phyloP scores from a whole-genome alignment of 2,888 invertebrate species.

The Cheilosia impressa region DNA sequence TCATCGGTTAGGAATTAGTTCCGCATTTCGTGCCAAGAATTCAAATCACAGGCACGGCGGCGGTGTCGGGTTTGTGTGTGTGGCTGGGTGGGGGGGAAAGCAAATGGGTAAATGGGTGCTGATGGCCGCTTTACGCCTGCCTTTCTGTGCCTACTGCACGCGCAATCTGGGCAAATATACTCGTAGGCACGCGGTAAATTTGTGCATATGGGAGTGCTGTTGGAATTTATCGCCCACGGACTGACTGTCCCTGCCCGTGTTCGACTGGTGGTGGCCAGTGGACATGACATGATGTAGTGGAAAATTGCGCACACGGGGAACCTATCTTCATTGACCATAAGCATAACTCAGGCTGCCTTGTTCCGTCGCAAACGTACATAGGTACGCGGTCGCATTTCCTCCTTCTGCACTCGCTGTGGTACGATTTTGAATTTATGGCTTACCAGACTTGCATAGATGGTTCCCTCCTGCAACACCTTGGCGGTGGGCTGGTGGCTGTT shows the following conservation, averaged over 20 bases:
- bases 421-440: slow-evolving; percentile 72
- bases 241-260: slow-evolving; percentile 31
- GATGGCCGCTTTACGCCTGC: slow-evolving; percentile 62
- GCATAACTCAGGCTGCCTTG: slow-evolving; percentile 66
- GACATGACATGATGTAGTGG: slow-evolving; percentile 72
- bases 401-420: slow-evolving; percentile 53
- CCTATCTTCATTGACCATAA: slow-evolving; percentile 68
- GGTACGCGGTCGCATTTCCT: slow-evolving; percentile 57
- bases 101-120: slow-evolving; percentile 53
- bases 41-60: slow-evolving; percentile 54
- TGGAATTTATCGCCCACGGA: slow-evolving; percentile 75
- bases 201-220: slow-evolving; percentile 70
- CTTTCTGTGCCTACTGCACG: slow-evolving; percentile 39
- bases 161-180: slow-evolving; percentile 40
- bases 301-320: slow-evolving; percentile 65
- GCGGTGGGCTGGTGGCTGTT: slow-evolving; percentile 43
- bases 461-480: slow-evolving; percentile 68
- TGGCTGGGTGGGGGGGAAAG: neutral
- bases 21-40: slow-evolving; percentile 67
- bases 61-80: neutral
- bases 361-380: slow-evolving; percentile 65
- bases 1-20: slow-evolving; percentile 59
- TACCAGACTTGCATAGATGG: slow-evolving; percentile 62
- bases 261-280: slow-evolving; percentile 44
- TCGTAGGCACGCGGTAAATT: slow-evolving; percentile 25